phyloP scores from a whole-genome alignment of 2,888 invertebrate species.

The Callosobruchus maculatus region DNA sequence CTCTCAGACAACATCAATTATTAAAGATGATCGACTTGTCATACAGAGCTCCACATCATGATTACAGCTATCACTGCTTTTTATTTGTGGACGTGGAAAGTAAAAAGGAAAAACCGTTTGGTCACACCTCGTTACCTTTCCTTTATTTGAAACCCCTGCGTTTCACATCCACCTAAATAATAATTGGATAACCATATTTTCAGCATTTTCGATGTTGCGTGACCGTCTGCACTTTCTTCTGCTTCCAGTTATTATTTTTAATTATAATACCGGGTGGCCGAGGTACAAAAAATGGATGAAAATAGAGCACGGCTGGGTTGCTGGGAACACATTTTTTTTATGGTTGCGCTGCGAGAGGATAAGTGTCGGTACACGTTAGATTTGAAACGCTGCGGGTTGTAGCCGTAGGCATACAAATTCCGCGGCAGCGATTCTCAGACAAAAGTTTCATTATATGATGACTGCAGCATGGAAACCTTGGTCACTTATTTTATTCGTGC shows the following conservation, averaged over 20 bases:
- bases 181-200: neutral
- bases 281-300: neutral
- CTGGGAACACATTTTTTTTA: neutral
- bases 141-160: neutral
- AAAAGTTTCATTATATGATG: too few species aligned
- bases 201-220: neutral
- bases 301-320: neutral
- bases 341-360: too few species aligned
- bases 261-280: neutral
- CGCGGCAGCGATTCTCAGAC: too few species aligned
- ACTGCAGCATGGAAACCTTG: too few species aligned
- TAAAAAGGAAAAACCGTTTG: neutral
- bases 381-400: too few species aligned
- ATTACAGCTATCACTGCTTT: neutral
- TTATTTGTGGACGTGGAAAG: neutral
- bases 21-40: too few species aligned
- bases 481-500: too few species aligned
- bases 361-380: too few species aligned
- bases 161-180: neutral
- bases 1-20: too few species aligned
- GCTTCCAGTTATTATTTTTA: neutral
- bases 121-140: neutral
- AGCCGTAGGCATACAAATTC: too few species aligned
- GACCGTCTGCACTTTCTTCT: neutral
- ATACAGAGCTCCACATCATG: too few species aligned